phyloP scores from a whole-genome alignment of 1,140 invertebrate genomes.

The Cyclina sinensis region DNA sequence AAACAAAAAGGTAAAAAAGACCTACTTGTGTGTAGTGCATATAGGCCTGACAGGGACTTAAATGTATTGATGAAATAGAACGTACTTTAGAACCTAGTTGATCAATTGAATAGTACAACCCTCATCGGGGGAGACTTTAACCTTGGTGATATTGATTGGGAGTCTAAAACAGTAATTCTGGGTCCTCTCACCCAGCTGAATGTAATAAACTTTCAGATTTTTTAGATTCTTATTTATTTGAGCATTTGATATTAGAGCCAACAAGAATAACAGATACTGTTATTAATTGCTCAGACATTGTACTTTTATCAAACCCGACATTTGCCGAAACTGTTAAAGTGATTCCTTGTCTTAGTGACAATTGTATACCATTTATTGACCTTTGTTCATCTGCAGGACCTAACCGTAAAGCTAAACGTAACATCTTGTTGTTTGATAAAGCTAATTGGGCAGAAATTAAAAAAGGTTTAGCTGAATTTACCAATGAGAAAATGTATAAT shows the following conservation, averaged over 20 bases:
- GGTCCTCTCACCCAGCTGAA: background rate
- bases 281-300: background rate
- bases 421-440: background rate
- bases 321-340: background rate
- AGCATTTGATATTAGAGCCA: background rate
- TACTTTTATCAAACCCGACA: background rate
- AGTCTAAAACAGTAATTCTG: no score
- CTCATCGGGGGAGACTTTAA: no score
- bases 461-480: background rate
- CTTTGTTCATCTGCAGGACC: background rate
- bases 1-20: conserved; percentile 28
- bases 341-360: background rate
- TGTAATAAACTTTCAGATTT: background rate
- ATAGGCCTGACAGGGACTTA: conserved; percentile 27
- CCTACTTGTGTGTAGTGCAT: conserved; percentile 9
- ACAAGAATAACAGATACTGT: background rate
- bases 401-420: background rate
- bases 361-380: background rate
- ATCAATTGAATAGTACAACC: no score
- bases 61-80: conserved; percentile 6
- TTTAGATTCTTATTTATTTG: background rate
- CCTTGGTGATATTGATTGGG: no score
- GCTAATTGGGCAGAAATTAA: no score
- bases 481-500: background rate
- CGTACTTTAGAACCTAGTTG: no score